Conservation (phyloP, 2,797 vertebrate species). For the Parotocinclus haroldoi region DNA sequence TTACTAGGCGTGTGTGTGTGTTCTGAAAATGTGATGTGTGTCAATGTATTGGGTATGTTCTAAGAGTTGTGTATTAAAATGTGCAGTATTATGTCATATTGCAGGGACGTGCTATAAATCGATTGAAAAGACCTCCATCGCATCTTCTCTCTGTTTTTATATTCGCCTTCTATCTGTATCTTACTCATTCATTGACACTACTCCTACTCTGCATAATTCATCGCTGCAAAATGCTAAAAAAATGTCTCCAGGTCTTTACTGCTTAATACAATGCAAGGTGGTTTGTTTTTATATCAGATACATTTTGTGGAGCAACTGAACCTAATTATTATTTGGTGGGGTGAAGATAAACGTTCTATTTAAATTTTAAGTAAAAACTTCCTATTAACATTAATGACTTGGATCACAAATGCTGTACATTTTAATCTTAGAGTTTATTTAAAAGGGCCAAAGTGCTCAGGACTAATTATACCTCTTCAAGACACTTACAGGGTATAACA, state of each 20-base stretch:
- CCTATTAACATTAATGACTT: no score
- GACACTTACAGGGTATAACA: no score
- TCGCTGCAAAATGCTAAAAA: constrained; percentile 24
- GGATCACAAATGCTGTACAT: no score
- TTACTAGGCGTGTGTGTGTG: no score
- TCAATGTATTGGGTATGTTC: no score
- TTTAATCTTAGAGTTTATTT: no score
- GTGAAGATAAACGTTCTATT: background rate
- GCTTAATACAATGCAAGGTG: background rate
- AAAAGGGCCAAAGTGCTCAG: no score
- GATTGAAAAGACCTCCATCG: background rate
- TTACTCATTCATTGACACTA: background rate
- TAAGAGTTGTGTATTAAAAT: no score
- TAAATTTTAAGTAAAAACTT: background rate
- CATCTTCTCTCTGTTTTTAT: background rate
- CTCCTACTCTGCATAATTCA: constrained; percentile 21
- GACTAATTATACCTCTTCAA: no score
- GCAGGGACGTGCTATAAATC: background rate
- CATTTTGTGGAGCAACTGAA: background rate
- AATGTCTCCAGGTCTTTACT: background rate
- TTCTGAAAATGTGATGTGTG: no score
- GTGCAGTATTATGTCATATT: background rate
- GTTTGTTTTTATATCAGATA: no score
- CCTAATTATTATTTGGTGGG: background rate
- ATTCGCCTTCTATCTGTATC: background rate